These are phyloP conservation scores for Micromesistius poutassou DNA, from an alignment of 2,797 vertebrate species.

Conservation along the genomic window DNA sequence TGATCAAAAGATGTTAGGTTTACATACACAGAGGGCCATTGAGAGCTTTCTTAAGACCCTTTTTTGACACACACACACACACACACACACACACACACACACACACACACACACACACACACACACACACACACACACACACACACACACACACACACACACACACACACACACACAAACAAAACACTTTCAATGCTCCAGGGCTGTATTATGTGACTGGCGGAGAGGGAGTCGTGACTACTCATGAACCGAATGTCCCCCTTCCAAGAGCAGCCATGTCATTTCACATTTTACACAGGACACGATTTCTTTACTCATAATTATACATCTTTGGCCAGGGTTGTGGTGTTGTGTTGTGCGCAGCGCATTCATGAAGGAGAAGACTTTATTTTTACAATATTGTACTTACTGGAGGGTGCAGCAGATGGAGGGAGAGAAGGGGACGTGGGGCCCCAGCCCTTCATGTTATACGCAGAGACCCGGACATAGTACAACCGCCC, in stretches of 20 bases:
- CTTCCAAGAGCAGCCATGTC: not conserved
- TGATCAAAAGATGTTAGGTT: not conserved
- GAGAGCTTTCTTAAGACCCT: not conserved
- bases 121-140: not conserved
- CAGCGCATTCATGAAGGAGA: not conserved
- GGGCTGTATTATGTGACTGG: constrained; percentile 24
- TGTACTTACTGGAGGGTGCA: constrained; percentile 86
- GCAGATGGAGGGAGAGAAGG: constrained; percentile 81
- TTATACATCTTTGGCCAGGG: too few species aligned
- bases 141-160: constrained; percentile 8
- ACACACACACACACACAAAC: not conserved
- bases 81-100: not conserved
- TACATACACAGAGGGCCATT: not conserved
- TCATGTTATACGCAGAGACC: constrained; percentile 93
- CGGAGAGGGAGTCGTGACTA: constrained; percentile 44
- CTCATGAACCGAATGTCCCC: constrained; percentile 27
- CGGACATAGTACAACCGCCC: constrained; percentile 83
- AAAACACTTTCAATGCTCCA: constrained; percentile 12
- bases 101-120: constrained; percentile 10
- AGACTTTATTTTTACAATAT: too few species aligned
- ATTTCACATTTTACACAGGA: not conserved
- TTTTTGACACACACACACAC: constrained; percentile 1
- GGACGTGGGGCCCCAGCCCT: constrained; percentile 88
- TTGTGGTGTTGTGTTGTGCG: not conserved
- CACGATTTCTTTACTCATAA: too few species aligned